Evolutionary conservation across 2,888 invertebrate species (phyloP), one percentile per base, ranked within the genome.

Genomic region (Drosophila imparisetae): DNA sequence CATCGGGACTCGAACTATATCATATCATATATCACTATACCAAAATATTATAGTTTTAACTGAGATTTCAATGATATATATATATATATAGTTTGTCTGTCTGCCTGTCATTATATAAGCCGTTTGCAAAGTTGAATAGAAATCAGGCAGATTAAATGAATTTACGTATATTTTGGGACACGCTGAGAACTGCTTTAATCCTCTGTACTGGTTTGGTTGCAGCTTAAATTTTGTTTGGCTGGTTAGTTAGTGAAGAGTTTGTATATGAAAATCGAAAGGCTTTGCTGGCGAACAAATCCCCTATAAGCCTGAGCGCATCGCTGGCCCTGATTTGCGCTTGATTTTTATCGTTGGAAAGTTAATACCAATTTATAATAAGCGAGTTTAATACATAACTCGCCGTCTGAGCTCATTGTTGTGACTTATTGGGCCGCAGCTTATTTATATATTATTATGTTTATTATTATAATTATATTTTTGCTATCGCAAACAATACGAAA

Each of bases 361-460:
- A 60, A 62, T 52, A 36, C 58, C 58, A 30, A 58, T 45, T 58
- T 24, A 68, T 61, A 80, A 75, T 69, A 55, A 80, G 48, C 72
- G 45, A 48, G 52, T 50, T 61, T 50, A 78, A 50, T 54, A 34
- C n/a, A 36, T 27, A 48, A 49, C 69, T 38, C 49, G 21, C 27
- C 36, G 11, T 24, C 36, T 52, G 50, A 63, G 18, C 24, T 36
- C 21, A 55, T 83, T 83, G 89, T 89, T 81, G 54, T 53, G 62
- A 81, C 74, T 83, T 89, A 89, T 89, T 89, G 78, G 83, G 67
- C 81, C 67, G 61, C 71, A 61, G 80, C 68, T 69, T 66, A 74
- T 82, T 86, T 86, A 89, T 81, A 77, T 81, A 72, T 81, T 77
- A 66, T 58, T 49, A 53, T 64, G 67, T 59, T 60, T 68, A 65